These are phyloP conservation scores for Pelmatolapia mariae DNA, from an alignment of 2,113 vertebrate species.

Conservation along the genomic window DNA sequence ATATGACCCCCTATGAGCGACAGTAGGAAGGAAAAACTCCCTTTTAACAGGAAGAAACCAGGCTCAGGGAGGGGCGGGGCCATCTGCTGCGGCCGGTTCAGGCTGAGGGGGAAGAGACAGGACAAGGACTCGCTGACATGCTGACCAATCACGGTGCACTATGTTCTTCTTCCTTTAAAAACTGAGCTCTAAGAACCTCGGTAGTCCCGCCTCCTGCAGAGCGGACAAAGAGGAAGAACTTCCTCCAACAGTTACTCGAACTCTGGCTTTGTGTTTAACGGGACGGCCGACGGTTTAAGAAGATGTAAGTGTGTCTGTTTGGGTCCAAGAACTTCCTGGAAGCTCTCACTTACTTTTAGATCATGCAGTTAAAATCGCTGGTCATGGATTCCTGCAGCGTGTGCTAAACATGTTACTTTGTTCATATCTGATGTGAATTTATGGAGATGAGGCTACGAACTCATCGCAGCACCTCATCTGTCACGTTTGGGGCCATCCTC, in stretches of 20 bases:
- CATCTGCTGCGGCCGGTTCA: neutral
- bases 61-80: neutral
- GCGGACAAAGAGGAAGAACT: fast-evolving
- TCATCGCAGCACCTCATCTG: neutral
- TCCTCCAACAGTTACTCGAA: neutral
- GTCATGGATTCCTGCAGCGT: neutral
- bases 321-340: neutral
- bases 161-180: neutral
- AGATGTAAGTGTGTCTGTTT: neutral
- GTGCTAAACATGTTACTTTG: neutral
- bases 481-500: no score
- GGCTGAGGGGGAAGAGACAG: neutral
- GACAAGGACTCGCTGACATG: neutral
- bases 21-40: neutral
- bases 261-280: neutral
- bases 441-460: neutral
- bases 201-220: neutral
- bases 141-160: neutral
- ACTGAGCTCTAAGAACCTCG: neutral
- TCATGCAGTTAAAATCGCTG: neutral
- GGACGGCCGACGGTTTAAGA: neutral
- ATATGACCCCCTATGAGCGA: fast-evolving
- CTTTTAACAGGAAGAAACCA: neutral
- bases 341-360: no score
- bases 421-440: neutral